Evolutionary conservation across 1,140 invertebrate species (phyloP), one percentile per base, ranked within the genome.

Genomic region (Nilaparvata lugens): DNA sequence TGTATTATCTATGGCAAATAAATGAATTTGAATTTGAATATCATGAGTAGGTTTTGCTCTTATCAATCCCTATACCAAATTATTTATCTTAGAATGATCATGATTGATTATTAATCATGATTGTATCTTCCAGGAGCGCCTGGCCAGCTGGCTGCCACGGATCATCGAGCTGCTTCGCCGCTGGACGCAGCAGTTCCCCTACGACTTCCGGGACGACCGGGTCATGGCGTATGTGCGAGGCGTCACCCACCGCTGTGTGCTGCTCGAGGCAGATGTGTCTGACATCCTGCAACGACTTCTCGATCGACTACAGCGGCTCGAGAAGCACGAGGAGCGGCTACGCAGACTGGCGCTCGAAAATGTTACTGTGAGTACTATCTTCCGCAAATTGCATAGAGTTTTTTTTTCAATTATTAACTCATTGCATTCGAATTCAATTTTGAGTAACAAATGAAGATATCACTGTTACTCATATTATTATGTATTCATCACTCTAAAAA

Each of bases 131-230:
- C 66, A 79, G 79, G 78, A 80, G 61, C 74, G 77, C 58, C 70
- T 81, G 62, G 77, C 76, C 14, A 74, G 74, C 43, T 85, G 85
- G 72, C 80, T 84, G 51, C 81, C 81, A 45, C 77, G 83, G 68
- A 72, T 89, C 66, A 86, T 95, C 25, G 87, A 90, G 61, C 77
- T 95, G 40, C 75, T 95, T 23, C 86, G 84, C 43, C 91, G 96
- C 75, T 97, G 95, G 95, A 93, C 90, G 51, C 89, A 92, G 70
- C 91, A 89, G 64, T 96, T 97, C 74, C 93, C 94, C 0, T 96
- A 97, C 73, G 94, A 97, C 75, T 97, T 97, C 74, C 86, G 93
- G 67, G 92, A 96, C 76, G 92, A 96, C 69, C 78, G 91, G 48
- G 88, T 97, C 69, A 95, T 96, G 91, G 87, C 88, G 57, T 88